Base-by-base conservation (phyloP, 2,888 invertebrate species). In the Baronia brevicornis region DNA sequence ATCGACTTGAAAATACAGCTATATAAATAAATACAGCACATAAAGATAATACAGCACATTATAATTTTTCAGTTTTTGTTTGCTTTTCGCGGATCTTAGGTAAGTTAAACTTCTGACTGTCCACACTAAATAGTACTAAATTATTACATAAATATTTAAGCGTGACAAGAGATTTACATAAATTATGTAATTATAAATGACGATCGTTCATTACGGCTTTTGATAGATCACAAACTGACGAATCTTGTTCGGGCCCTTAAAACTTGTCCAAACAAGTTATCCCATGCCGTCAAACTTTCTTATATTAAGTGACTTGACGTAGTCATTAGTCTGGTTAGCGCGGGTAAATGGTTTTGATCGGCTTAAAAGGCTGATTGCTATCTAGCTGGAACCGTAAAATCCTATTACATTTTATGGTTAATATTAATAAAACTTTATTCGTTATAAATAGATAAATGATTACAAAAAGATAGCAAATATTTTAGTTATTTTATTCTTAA, bases 81-180 rank as follows among this genome's bases (percentile, higher is more conserved):
- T 4, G 9, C 9, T 8, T 14, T 28, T 21, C 28, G 21, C 14
- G 20, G 15, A 3, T 3, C 6, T 6, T 28, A 28, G 20, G 20
- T 28, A 28, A n/a, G 8, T 13, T n/a, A n/a, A n/a, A n/a, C n/a
- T n/a, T n/a, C n/a, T 15, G 7, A 28, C 9, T 5, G 8, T 9
- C 1, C 20, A 20, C 9, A 13, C 14, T 20, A 28, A 28, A 28
- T 28, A 7, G 12, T 13, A 13, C 21, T 28, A 28, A 21, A 14
- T 2, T 9, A 14, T 21, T 28, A 10, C 28, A 20, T n/a, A 28
- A 28, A 14, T 9, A 12, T 2, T 21, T 21, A 14, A 20, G 19
- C 15, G 21, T 14, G 21, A 28, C 9, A 14, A 19, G 10, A 24
- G 13, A 31, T 31, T 25, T 32, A 14, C 19, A 20, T 18, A 25